Evolutionary conservation across 2,888 invertebrate genomes (phyloP).

Genomic region (Trimorus sp.): DNA sequence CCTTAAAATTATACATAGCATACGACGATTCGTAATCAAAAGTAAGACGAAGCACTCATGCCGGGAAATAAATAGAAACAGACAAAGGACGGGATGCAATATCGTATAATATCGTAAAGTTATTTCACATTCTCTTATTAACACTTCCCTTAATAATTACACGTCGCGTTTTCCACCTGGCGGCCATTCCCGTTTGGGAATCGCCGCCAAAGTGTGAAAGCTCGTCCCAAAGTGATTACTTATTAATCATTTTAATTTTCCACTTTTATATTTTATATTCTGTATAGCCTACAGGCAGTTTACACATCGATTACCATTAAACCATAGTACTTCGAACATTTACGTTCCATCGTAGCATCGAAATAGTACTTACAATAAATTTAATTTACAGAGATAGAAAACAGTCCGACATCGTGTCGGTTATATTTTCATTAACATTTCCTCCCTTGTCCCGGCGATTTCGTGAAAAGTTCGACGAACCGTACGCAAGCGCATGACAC

Average conservation of each 20-base stretch:
- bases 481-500: slow-evolving; percentile 16
- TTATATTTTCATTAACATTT: slow-evolving; percentile 57
- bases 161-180: slow-evolving; percentile 29
- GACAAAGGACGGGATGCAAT: slow-evolving; percentile 66
- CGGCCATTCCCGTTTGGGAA: slow-evolving; percentile 14
- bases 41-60: slow-evolving; percentile 56
- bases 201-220: slow-evolving; percentile 38
- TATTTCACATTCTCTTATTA: slow-evolving; percentile 63
- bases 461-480: slow-evolving; percentile 36
- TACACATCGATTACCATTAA: slow-evolving; percentile 63
- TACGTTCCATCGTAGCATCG: slow-evolving; percentile 55
- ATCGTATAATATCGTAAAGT: slow-evolving; percentile 61
- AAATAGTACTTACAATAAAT: slow-evolving; percentile 61
- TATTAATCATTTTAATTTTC: slow-evolving; percentile 39
- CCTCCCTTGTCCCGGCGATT: slow-evolving; percentile 15
- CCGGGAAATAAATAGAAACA: slow-evolving; percentile 64
- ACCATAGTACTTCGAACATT: slow-evolving; percentile 53
- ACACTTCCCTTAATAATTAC: slow-evolving; percentile 64
- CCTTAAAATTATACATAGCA: slow-evolving; percentile 64
- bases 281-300: slow-evolving; percentile 60
- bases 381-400: slow-evolving; percentile 66
- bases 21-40: slow-evolving; percentile 59
- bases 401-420: slow-evolving; percentile 53
- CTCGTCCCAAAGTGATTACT: slow-evolving; percentile 49
- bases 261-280: slow-evolving; percentile 26